Base-by-base conservation (phyloP, 2,888 invertebrate genomes). In the Melieria picta region DNA sequence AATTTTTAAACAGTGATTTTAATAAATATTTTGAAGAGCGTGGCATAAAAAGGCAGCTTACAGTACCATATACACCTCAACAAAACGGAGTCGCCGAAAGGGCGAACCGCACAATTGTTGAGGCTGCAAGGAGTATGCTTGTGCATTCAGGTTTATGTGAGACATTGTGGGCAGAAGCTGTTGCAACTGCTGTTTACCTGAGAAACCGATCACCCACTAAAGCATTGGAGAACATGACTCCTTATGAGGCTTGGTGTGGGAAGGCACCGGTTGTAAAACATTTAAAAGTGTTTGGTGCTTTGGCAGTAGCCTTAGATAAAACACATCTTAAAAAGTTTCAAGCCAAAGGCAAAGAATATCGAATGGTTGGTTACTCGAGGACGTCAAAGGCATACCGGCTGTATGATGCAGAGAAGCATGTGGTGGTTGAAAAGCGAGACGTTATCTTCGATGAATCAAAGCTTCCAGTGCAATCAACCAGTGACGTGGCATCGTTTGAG, bases 101-200 rank as follows among this genome's bases (percentile, higher is more conserved):
- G 5, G 73, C 69, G 0, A 78, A 78, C 61, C 65, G 73, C 5
- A 77, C 77, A 0, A 60, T 78, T 30, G 65, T 81, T 7, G 81
- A 82, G 62, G 77, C 77, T 71, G 80, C 81, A 4, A 73, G 82
- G 5, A 75, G 79, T 5, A 79, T 84, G 77, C 56, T 85, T 43
- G 55, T 78, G 0, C 71, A 79, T 50, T 65, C 77, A 45, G 72
- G 68, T 4, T 13, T 81, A 1, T 77, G 60, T 77, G 81, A 75
- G 63, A 45, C 71, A 10, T 69, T 79, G 45, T 80, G 80, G 72
- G 78, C 73, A n/a, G 77, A 78, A 7, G 78, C 76, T 43, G 57
- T 76, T 1, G 69, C 65, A 6, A 77, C 77, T 10, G 74, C 77
- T 7, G 74, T 57, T 5, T 78, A 77, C 45, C 50, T 77, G 58